phyloP scores from a whole-genome alignment of 2,113 vertebrate genomes.

The Ophthalmotilapia sp. region DNA sequence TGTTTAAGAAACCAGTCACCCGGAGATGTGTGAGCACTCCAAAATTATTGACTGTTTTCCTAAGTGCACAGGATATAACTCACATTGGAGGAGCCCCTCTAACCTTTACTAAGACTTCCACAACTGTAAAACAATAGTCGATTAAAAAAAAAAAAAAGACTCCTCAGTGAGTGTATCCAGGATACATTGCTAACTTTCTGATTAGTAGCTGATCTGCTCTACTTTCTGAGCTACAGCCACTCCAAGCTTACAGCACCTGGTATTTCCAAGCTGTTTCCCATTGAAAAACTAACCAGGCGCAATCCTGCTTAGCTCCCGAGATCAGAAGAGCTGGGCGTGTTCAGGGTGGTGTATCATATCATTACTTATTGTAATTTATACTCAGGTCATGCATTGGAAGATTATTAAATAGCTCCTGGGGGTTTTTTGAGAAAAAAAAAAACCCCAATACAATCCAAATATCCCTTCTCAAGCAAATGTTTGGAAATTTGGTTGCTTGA shows the following conservation, averaged over 20 bases:
- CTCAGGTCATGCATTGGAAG: background rate
- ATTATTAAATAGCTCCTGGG: background rate
- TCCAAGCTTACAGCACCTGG: background rate
- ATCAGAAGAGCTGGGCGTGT: background rate
- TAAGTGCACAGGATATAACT: background rate
- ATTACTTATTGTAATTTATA: background rate
- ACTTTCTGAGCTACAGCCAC: background rate
- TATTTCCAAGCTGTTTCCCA: background rate
- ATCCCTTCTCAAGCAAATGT: background rate
- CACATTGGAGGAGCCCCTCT: background rate
- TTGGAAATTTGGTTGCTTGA: background rate
- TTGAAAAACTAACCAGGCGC: background rate
- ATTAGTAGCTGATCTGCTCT: background rate
- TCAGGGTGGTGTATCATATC: background rate
- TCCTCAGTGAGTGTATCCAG: background rate
- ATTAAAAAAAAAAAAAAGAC: fast-evolving
- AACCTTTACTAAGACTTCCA: background rate
- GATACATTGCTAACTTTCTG: background rate
- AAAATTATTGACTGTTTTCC: background rate
- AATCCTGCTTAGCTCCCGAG: background rate
- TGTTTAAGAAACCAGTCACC: background rate
- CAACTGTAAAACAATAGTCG: background rate
- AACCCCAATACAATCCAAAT: fast-evolving
- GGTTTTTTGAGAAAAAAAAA: fast-evolving
- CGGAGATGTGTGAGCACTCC: background rate